Conservation (phyloP, 2,888 invertebrate genomes). For the Dyspetes luteomarginatus region DNA sequence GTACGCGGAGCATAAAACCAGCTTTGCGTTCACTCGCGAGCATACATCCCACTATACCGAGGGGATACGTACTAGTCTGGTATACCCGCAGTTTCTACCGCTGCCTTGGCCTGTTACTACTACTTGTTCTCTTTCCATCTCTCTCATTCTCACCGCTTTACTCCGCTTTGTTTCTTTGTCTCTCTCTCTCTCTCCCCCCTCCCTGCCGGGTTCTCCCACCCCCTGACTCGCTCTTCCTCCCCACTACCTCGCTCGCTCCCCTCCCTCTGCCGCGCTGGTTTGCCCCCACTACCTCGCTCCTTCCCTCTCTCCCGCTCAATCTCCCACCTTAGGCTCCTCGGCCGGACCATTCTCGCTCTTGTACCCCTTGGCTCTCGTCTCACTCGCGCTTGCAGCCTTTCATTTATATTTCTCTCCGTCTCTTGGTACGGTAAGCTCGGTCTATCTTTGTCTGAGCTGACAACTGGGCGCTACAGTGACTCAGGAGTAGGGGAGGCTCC, state of each 20-base stretch:
- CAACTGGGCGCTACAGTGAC: not conserved
- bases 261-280: too few species aligned
- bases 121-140: not conserved
- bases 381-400: not conserved
- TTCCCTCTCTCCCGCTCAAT: not conserved
- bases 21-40: slow-evolving; percentile 61
- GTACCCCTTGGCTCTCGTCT: not conserved
- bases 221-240: not conserved
- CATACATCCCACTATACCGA: slow-evolving; percentile 68
- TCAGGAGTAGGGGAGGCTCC: slow-evolving; percentile 1
- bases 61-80: slow-evolving; percentile 58
- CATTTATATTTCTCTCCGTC: not conserved
- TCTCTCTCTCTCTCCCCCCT: slow-evolving; percentile 4
- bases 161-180: not conserved
- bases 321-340: too few species aligned
- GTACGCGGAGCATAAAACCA: slow-evolving; percentile 57
- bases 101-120: slow-evolving; percentile 10
- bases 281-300: not conserved
- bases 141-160: not conserved
- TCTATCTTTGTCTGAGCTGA: not conserved
- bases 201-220: not conserved
- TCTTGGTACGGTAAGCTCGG: not conserved
- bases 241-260: not conserved
- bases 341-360: not conserved
- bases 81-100: slow-evolving; percentile 36